Evolutionary conservation across 2,113 vertebrate genomes (phyloP).

Genomic region (Helogale parvula): DNA sequence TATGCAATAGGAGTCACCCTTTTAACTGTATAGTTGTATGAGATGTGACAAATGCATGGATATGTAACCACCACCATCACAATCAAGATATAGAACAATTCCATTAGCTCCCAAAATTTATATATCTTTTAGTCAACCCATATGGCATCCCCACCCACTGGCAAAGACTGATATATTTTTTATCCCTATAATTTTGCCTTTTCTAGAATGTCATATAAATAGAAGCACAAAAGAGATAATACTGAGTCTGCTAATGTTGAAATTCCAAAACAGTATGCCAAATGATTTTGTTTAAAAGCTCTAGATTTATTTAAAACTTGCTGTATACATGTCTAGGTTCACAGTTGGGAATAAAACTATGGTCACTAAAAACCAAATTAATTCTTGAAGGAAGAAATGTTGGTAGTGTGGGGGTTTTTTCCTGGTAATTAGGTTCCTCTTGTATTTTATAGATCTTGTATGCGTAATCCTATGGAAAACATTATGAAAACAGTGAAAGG

Average conservation of each 20-base stretch:
- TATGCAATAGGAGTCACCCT: not conserved
- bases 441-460: constrained; percentile 89
- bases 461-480: constrained; percentile 90
- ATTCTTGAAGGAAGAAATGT: constrained; percentile 4
- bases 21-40: not conserved
- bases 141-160: not conserved
- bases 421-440: constrained; percentile 47
- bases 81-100: not conserved
- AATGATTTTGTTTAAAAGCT: constrained; percentile 17
- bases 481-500: constrained; percentile 90
- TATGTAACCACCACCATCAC: not conserved
- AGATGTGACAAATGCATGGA: constrained; percentile 13
- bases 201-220: constrained; percentile 7
- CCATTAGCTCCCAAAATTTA: not conserved
- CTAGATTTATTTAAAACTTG: constrained; percentile 4
- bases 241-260: not conserved
- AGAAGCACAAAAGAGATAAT: not conserved
- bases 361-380: not conserved
- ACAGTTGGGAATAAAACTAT: constrained; percentile 17
- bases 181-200: not conserved
- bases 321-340: not conserved
- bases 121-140: not conserved
- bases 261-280: not conserved
- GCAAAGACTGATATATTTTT: not conserved
- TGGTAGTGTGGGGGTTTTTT: not conserved